Base-by-base conservation (phyloP, 2,797 vertebrate species). In the Sebastes steindachneri region DNA sequence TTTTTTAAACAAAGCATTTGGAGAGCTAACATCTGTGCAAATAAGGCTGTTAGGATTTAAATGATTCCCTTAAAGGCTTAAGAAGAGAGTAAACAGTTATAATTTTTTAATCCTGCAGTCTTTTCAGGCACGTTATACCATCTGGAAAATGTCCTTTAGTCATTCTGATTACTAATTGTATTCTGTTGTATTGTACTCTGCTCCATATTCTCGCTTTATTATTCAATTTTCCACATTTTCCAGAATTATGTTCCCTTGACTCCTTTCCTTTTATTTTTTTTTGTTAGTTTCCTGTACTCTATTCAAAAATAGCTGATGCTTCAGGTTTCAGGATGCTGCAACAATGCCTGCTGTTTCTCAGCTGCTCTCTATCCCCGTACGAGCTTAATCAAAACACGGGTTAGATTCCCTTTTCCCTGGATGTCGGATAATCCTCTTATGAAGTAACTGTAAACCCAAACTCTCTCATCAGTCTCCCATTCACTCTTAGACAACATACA, bases 361-460 rank as follows among this genome's bases (percentile, higher is more conserved):
- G 66, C 75, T 45, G 37, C 79, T 88, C 75, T 59, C n/a, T 67
- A 73, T 76, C 74, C 65, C 65, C 5, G 11, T 53, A 48, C 2
- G 26, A 77, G 79, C 75, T 67, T 84, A 79, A 91, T 90, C 67
- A 86, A 83, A 90, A 89, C 89, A 77, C 4, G 54, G 73, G 78
- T 80, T 80, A 19, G 77, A 77, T 89, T 83, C 68, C 66, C 73
- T 73, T 57, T 80, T 91, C 90, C 85, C 83, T 60, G 12, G 84
- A 75, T 83, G 81, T 65, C 0, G 21, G 68, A 77, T 92, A 92
- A 93, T 93, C 88, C 87, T 91, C 80, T 91, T 85, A 92, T 73
- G 79, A 75, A 89, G 82, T 60, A 88, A 86, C 80, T 82, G 75
- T 84, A 92, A 88, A 86, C 82, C 81, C 74, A 85, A 90, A 86